Evolutionary conservation across 1,140 invertebrate species (phyloP), one percentile per base, ranked within the genome.

Genomic region (Ostrea denselamellosa): DNA sequence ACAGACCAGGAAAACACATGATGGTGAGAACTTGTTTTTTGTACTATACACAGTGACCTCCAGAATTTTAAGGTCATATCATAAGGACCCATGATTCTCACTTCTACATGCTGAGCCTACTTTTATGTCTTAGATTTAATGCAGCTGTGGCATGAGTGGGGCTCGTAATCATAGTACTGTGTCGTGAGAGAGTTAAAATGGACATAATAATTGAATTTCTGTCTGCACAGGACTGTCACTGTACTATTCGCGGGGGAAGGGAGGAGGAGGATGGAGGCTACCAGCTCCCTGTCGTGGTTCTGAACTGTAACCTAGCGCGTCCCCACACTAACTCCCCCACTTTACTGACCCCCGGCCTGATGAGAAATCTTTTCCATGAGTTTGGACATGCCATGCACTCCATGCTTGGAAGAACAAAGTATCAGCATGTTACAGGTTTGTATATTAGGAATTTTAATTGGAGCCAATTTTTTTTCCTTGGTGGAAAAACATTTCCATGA

Each of bases 381-480:
- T 98, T 99, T 97, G 99, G 99, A 0, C 99, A 99, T 95, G 99
- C 99, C 8, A 97, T 99, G 96, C 99, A 99, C 95, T 99, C 99
- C 8, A 99, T 99, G 98, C 94, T 99, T 85, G 99, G 94, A 9
- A 96, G 94, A 90, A 99, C 99, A 0, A 96, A 96, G 87, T 98
- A 99, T 95, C 99, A 99, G 95, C 99, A 99, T 95, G 98, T 99
- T 22, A 98, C 98, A 44, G 99, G 98, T 95, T 34, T 34, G 28
- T 84, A 19, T 84, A n/a, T 44, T 14, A 51, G 0, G 44, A 34
- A 25, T 44, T 44, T 44, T 5, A 44, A 44, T 44, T n/a, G n/a
- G n/a, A n/a, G n/a, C n/a, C n/a, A n/a, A n/a, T n/a, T n/a, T n/a
- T n/a, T n/a, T n/a, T n/a, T n/a, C n/a, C n/a, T n/a, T n/a, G n/a